Evolutionary conservation across 2,113 vertebrate genomes (phyloP), one percentile per base, ranked within the genome.

Genomic region (Oreochromis tanganicae): DNA sequence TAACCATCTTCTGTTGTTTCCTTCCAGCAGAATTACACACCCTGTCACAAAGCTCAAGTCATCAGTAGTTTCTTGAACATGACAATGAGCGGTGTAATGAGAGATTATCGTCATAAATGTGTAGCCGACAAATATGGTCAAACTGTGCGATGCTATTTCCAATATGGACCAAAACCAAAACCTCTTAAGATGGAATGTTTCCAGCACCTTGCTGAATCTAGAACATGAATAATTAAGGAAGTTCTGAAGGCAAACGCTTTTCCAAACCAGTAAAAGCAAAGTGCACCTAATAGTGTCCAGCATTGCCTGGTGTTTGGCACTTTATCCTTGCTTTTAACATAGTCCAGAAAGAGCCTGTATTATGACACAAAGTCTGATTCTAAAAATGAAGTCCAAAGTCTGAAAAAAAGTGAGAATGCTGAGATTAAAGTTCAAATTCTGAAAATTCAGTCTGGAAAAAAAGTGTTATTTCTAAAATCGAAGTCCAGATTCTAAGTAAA

Each of bases 401-500:
- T 63, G 3, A 63, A 34, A 34, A 32, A 63, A 63, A 36, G 16
- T 7, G 16, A 63, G 59, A 63, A 63, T 63, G 16, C 5, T 13
- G 34, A 66, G 34, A 66, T 19, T 36, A 7, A 68, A 21, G 34
- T 41, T 38, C 0, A 0, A 68, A 41, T 21, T 41, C 63, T 68
- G 11, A 68, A 41, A 41, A 41, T 38, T 21, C 2, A 46, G 4
- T 43, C 11, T 36, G 59, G 61, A 38, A 66, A 38, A 54, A 56
- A 66, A 66, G 12, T 7, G 6, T 36, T 36, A 66, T n/a, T 66
- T 66, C 61, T n/a, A 66, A 66, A 66, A n/a, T 36, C 0, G 4
- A 66, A 0, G 17, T 38, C 11, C 12, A 71, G 34, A 66, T n/a
- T 66, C 61, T 63, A 19, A 36, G 59, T 36, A 11, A 36, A 63